Conservation (phyloP, 2,797 vertebrate species). For the Sebastes dallii region DNA sequence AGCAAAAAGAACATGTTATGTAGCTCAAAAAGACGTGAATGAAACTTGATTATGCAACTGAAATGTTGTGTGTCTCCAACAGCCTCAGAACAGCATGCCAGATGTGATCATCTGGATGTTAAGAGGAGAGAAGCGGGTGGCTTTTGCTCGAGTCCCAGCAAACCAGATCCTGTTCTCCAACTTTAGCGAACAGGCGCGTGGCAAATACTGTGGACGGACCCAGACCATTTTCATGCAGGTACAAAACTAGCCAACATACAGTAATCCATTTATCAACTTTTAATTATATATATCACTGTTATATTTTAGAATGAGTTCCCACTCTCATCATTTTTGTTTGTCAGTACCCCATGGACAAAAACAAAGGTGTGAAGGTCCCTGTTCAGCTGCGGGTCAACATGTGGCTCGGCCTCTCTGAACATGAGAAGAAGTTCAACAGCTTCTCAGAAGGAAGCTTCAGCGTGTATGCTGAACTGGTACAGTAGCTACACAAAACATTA, state of each 20-base stretch:
- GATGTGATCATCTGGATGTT: conserved; percentile 99
- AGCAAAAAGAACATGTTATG: background rate
- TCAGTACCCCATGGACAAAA: conserved; percentile 95
- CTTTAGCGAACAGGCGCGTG: conserved; percentile 85
- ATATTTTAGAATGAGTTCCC: background rate
- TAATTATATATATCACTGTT: background rate
- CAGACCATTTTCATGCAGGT: conserved; percentile 95
- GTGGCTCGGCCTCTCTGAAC: conserved; percentile 92
- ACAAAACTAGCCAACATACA: conserved; percentile 2
- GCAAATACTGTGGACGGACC: conserved; percentile 91
- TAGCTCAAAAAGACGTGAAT: background rate
- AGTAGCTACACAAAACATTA: conserved; percentile 1
- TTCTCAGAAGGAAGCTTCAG: conserved; percentile 94
- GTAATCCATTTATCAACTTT: background rate
- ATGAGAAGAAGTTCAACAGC: conserved; percentile 93
- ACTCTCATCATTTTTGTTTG: background rate
- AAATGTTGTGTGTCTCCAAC: conserved; percentile 19
- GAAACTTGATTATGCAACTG: background rate
- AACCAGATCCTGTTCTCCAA: conserved; percentile 90
- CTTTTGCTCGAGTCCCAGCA: conserved; percentile 92
- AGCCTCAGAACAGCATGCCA: conserved; percentile 98
- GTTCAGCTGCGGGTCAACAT: conserved; percentile 91
- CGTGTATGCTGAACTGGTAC: conserved; percentile 96
- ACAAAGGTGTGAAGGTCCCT: conserved; percentile 88
- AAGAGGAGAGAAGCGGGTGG: conserved; percentile 92